Evolutionary conservation across 2,888 invertebrate species (phyloP), one percentile per base, ranked within the genome.

Genomic region (Crematogaster levior): DNA sequence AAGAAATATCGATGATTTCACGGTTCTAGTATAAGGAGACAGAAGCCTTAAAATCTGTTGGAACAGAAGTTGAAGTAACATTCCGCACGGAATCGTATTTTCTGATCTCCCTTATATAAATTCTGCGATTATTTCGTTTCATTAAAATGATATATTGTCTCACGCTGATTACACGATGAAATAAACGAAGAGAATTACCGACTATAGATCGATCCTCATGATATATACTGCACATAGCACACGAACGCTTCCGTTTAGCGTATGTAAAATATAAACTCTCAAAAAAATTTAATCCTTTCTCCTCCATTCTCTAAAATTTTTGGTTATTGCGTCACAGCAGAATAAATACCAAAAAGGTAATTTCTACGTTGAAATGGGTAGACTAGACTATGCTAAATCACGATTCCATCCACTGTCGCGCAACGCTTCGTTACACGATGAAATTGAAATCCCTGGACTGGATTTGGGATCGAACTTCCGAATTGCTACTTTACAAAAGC

Each of bases 341-440:
- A 86, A 85, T 87, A 89, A 77, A 88, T 89, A 90, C 83, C 88
- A 86, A 74, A 89, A 85, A 87, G 89, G 85, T 90, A 88, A 84
- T 86, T 89, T 85, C 86, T 90, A 87, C 63, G 66, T 84, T 85
- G 10, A 85, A 85, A 83, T 86, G 85, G 86, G 85, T 87, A 89
- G 90, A 91, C 91, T 91, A 91, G 90, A 90, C 89, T 92, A 92
- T 89, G 82, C 86, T 92, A 90, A 92, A 91, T 91, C 87, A 91
- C 90, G 90, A 88, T 86, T 87, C 34, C 60, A 85, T 79, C 15
- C 60, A 74, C 72, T 80, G 74, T 70, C 81, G 85, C 61, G 34
- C 37, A 75, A 51, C 74, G 21, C 1, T 58, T 75, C 81, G 74
- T 79, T 82, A 82, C 48, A 37, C 75, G 53, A 7, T 65, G 34